Evolutionary conservation across 35 echinoderm and acorn worm genomes (phyloP).

Genomic region (Apostichopus parvimensis): DNA sequence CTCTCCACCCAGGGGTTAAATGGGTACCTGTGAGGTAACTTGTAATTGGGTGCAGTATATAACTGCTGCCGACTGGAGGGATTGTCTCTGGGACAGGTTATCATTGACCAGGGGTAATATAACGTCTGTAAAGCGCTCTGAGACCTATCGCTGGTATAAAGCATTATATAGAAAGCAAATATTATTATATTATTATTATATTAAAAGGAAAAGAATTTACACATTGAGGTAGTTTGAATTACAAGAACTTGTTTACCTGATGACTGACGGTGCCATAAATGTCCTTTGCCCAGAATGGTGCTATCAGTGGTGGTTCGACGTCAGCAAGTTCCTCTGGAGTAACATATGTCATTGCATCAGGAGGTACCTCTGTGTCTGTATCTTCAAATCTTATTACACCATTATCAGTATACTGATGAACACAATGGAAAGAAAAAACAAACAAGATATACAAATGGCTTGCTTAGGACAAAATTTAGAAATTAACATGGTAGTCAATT

Average conservation of each 20-base stretch:
- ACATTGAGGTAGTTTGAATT: too few species aligned
- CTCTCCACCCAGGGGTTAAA: too few species aligned
- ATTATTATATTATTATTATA: too few species aligned
- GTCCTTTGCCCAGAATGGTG: background rate
- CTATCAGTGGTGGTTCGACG: background rate
- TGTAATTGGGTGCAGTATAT: too few species aligned
- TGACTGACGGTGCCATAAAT: background rate
- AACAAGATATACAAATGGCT: background rate
- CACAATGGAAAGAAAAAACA: background rate
- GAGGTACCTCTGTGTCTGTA: background rate
- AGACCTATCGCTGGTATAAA: too few species aligned
- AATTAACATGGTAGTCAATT: background rate
- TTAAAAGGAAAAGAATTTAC: too few species aligned
- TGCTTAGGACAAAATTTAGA: background rate
- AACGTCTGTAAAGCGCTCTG: too few species aligned
- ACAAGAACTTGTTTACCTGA: background rate
- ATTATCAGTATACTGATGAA: slow-evolving; percentile 13
- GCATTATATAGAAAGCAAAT: too few species aligned
- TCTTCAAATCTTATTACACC: slow-evolving; percentile 1
- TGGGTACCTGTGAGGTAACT: too few species aligned
- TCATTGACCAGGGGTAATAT: too few species aligned
- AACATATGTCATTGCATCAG: background rate
- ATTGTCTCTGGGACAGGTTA: too few species aligned
- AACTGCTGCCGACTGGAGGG: too few species aligned
- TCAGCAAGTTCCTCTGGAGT: background rate